A percentile compares a stretch with the other conserved stretches of the same genome.
Conservation (phyloP, 2,797 vertebrate genomes). For the Microchirus variegatus region DNA sequence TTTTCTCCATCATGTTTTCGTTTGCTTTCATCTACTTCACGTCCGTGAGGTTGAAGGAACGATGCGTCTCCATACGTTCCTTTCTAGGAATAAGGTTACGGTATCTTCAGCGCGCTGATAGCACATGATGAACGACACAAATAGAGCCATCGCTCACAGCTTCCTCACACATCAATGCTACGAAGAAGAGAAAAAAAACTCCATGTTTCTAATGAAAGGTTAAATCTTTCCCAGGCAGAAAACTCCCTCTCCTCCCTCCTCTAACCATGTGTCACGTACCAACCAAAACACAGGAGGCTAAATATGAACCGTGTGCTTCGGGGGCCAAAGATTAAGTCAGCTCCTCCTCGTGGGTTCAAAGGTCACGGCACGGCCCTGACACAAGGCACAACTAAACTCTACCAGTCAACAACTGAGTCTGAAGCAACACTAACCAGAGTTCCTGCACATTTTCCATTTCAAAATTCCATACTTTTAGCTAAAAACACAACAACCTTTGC, state of each 20-base stretch:
- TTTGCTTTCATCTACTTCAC: background rate
- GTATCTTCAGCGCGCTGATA: conserved; percentile 27
- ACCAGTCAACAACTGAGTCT: too few species aligned
- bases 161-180: background rate
- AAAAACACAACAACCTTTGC: too few species aligned
- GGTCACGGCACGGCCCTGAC: conserved; percentile 17
- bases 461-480: too few species aligned
- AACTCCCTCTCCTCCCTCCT: conserved; percentile 4
- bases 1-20: background rate
- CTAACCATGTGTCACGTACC: conserved; percentile 21
- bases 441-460: too few species aligned
- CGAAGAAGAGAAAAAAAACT: too few species aligned
- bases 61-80: conserved; percentile 23
- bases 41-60: conserved; percentile 10
- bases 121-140: conserved; percentile 40
- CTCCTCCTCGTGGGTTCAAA: conserved; percentile 14
- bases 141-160: conserved; percentile 42
- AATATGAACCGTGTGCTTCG: conserved; percentile 43
- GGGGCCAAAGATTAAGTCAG: background rate
- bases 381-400: background rate
- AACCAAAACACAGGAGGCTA: conserved; percentile 33
- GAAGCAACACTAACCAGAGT: background rate
- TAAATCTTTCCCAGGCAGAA: conserved; percentile 31
- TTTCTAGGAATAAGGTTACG: conserved; percentile 37
- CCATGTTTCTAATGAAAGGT: conserved; percentile 37